Evolutionary conservation across 1,140 invertebrate species (phyloP), one percentile per base, ranked within the genome.

Genomic region (Zaprionus capensis): DNA sequence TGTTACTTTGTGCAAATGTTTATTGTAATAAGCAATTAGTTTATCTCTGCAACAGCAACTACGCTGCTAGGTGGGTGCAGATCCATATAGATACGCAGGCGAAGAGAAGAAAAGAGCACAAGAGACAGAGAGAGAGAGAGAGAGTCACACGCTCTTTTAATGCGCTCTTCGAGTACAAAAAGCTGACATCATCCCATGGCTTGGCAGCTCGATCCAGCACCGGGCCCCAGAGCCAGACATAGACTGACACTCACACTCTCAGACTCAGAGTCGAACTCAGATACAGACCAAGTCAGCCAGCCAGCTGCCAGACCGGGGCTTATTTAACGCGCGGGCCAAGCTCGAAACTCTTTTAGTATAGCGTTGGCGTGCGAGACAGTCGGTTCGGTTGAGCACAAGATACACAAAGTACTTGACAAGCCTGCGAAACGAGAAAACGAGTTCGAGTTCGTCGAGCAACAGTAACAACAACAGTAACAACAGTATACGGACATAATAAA

Each of bases 311-410:
- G 80, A 70, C 61, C 38, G 72, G 51, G 74, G 84, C 78, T 78
- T 90, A 90, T 90, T 90, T 90, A 90, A 90, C 84, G 85, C 59
- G 65, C 55, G 76, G 64, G 28, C 76, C 72, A 78, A 80, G 82
- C 86, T 72, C 49, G 44, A 90, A 85, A 82, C 86, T 90, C 85
- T 90, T 90, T 90, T 90, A 90, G 85, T 90, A 90, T 88, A 90
- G 86, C 85, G 86, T 90, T 91, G 85, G 85, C 85, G 85, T 90
- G 85, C 86, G 66, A 91, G 70, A 82, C 72, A 90, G 73, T 63
- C 85, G 85, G 86, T 90, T 90, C 85, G 85, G 82, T 85, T 74
- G 66, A 75, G 76, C 72, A 66, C 76, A 77, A 77, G 67, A 78
- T 72, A 73, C 53, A 75, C 76, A 67, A 78, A 81, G 71, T 78